Conservation (phyloP, 2,113 vertebrate species). For the Apodemus sylvaticus region DNA sequence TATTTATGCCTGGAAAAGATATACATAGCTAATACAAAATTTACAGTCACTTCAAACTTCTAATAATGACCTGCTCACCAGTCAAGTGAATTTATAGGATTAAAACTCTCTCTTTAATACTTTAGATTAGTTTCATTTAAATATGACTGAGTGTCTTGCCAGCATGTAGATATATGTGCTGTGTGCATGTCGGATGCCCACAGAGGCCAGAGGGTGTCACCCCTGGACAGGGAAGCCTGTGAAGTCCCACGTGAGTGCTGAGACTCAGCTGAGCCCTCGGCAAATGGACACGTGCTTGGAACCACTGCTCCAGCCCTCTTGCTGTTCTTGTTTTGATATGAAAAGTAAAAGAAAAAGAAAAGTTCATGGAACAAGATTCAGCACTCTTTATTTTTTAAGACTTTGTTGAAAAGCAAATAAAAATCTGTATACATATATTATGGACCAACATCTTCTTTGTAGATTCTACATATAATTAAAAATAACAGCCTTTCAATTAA, state of each 20-base stretch:
- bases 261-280: background rate
- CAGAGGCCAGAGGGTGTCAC: background rate
- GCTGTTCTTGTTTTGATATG: background rate
- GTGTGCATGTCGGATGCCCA: background rate
- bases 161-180: background rate
- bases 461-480: constrained; percentile 3
- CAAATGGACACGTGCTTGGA: background rate
- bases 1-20: constrained; percentile 4
- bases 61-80: constrained; percentile 2
- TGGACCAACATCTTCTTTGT: background rate
- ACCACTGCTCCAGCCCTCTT: background rate
- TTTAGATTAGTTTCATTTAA: background rate
- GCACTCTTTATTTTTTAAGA: background rate
- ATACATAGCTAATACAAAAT: constrained; percentile 33
- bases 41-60: constrained; percentile 40
- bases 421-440: background rate
- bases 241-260: background rate
- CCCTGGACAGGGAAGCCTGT: background rate
- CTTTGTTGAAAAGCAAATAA: constrained; percentile 22
- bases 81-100: background rate
- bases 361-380: constrained; percentile 37
- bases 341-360: constrained; percentile 38
- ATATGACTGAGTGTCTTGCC: background rate
- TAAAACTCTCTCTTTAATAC: background rate
- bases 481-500: background rate